Base-by-base conservation (phyloP, 2,113 vertebrate species). In the Corynorhinus townsendii region DNA sequence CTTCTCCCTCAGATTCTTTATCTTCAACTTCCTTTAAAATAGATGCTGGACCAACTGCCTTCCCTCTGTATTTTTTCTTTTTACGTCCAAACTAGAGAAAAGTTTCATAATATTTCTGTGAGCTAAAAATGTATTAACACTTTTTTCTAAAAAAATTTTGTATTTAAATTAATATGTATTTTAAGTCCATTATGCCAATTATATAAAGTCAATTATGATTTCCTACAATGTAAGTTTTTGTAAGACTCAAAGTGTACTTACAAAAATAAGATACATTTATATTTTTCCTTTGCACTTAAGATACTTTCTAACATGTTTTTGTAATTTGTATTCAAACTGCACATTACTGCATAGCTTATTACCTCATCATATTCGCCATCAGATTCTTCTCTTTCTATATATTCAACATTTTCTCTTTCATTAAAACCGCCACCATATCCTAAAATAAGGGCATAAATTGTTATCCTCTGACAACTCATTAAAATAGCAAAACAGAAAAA, bases 341-440 rank as follows among this genome's bases (percentile, higher is more conserved):
- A 75, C 1, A 79, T 0, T 54, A 40, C 71, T 1, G 20, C 14
- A 87, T 11, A 28, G 5, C 97, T 97, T 79, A 99, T 97, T 79
- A 99, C 99, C 98, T 99, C 99, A 96, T 99, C 99, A 10, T 99
- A 99, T 97, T 99, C 99, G n/a, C 99, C 99, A 68, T 99, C 99
- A 0, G 99, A 99, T 89, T 99, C 99, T 95, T 99, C 99, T 17
- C 99, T 98, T 97, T 99, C 99, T 76, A 99, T 99, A 95, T 99
- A 99, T 10, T 99, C 99, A 47, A 99, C 99, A 62, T 99, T 99
- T 97, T 99, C 99, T 92, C 99, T 98, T 94, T 99, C 99, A 89
- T 99, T 99, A 97, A 99, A 99, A n/a, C 99, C 99, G 88, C 99
- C 99, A 89, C 99, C 99, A 16, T 99, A 99, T n/a, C 99, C 99